Conservation (phyloP, 2,888 invertebrate species). For the Antheraea assamensis region DNA sequence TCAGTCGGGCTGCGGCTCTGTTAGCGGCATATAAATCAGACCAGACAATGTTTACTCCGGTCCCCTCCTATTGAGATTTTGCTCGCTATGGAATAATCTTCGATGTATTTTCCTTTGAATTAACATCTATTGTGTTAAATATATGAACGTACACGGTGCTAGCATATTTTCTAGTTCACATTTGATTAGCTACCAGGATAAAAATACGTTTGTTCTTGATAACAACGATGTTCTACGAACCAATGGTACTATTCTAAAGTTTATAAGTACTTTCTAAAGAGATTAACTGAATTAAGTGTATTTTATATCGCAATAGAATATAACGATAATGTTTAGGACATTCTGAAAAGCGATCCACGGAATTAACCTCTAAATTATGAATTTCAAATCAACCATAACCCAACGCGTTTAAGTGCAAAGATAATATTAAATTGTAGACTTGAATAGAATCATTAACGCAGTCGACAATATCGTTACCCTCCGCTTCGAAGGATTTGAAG, state of each 20-base stretch:
- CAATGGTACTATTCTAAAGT: not conserved
- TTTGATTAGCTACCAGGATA: not conserved
- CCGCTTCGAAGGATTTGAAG: not conserved
- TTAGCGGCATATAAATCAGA: slow-evolving; percentile 65
- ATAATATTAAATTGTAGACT: not conserved
- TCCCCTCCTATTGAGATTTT: slow-evolving; percentile 23
- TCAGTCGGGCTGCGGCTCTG: slow-evolving; percentile 54
- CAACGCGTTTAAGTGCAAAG: not conserved
- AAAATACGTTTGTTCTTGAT: not conserved
- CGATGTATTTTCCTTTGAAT: slow-evolving; percentile 1
- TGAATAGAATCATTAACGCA: not conserved
- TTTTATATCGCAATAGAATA: not conserved
- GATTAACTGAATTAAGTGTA: not conserved
- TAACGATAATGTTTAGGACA: not conserved
- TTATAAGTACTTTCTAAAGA: not conserved
- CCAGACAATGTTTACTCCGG: slow-evolving; percentile 29
- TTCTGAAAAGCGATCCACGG: not conserved
- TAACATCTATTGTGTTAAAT: slow-evolving; percentile 9
- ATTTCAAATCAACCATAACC: not conserved
- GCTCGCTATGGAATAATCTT: slow-evolving; percentile 12
- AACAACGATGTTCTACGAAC: not conserved
- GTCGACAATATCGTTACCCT: not conserved
- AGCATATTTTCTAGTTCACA: not conserved
- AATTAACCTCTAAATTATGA: not conserved
- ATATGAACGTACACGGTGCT: not conserved